Conservation (phyloP, 2,888 invertebrate genomes). For the Pandemis cinnamomeana region DNA sequence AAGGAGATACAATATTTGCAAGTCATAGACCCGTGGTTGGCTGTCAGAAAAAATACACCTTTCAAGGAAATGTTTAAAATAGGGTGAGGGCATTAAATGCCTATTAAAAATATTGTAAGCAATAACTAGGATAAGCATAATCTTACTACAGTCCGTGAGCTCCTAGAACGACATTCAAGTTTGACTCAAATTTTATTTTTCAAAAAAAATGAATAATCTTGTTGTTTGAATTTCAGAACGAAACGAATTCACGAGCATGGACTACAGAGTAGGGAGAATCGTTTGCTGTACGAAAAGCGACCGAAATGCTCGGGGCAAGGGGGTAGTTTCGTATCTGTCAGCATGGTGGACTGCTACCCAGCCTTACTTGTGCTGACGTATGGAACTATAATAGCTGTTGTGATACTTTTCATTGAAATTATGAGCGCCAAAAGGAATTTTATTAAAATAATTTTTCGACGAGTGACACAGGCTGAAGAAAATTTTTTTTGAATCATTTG, state of each 20-base stretch:
- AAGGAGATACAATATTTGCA: slow-evolving; percentile 87
- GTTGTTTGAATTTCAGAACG: slow-evolving; percentile 53
- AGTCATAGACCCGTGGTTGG: slow-evolving; percentile 86
- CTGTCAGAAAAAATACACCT: slow-evolving; percentile 86
- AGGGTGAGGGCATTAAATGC: slow-evolving; percentile 68
- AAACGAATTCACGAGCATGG: slow-evolving; percentile 81
- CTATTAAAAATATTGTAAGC: no score
- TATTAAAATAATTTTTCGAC: slow-evolving; percentile 49
- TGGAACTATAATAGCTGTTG: slow-evolving; percentile 60
- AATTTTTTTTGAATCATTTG: not conserved
- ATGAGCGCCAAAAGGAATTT: slow-evolving; percentile 52
- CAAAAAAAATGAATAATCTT: no score
- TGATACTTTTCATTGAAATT: slow-evolving; percentile 60
- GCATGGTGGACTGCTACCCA: slow-evolving; percentile 86
- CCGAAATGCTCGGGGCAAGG: slow-evolving; percentile 86
- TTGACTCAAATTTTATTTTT: no score
- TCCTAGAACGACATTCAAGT: no score
- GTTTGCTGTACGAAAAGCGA: slow-evolving; percentile 85
- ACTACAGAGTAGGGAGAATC: slow-evolving; percentile 85
- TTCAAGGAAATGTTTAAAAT: slow-evolving; percentile 86
- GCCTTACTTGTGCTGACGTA: slow-evolving; percentile 70
- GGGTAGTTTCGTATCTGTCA: slow-evolving; percentile 87
- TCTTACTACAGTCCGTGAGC: no score
- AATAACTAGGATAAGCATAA: no score
- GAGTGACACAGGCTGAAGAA: slow-evolving; percentile 3